A percentile compares a stretch with the other conserved stretches of the same genome.
phyloP scores from a whole-genome alignment of 2,797 vertebrate genomes.

The Selene dorsalis region DNA sequence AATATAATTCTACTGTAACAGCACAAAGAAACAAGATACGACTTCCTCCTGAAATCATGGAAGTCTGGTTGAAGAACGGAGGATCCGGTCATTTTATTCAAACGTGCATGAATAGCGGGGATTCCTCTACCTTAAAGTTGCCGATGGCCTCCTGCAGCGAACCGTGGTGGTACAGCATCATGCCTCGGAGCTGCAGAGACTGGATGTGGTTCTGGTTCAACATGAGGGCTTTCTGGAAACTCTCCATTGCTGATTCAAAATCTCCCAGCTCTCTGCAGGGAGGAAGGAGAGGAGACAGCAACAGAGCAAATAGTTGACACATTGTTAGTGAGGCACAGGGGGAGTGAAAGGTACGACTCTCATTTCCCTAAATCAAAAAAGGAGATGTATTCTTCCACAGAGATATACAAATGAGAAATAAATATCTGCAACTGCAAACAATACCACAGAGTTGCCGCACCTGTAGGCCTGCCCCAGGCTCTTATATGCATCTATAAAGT shows the following conservation, averaged over 20 bases:
- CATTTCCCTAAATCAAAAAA: slow-evolving; percentile 10
- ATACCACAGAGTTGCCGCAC: slow-evolving; percentile 67
- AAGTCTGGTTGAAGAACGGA: background rate
- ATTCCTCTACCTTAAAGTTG: slow-evolving; percentile 91
- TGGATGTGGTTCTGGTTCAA: slow-evolving; percentile 98
- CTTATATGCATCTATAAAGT: slow-evolving; percentile 98
- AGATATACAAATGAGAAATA: background rate
- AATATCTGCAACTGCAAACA: background rate
- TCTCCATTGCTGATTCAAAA: slow-evolving; percentile 96
- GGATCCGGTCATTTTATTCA: background rate
- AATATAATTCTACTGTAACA: background rate
- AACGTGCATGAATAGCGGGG: no score
- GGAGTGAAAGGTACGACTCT: background rate
- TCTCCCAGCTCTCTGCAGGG: slow-evolving; percentile 93
- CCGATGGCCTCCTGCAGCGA: slow-evolving; percentile 94
- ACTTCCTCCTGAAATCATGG: background rate
- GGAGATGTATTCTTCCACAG: background rate
- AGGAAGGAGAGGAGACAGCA: slow-evolving; percentile 13
- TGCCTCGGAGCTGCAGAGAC: slow-evolving; percentile 95
- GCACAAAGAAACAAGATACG: background rate
- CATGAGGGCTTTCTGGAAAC: slow-evolving; percentile 96
- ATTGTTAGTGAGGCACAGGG: background rate
- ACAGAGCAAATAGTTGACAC: background rate
- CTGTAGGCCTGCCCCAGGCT: slow-evolving; percentile 98
- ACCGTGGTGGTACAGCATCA: slow-evolving; percentile 99